A percentile compares a stretch with the other conserved stretches of the same genome.
phyloP scores from a whole-genome alignment of 2,797 vertebrate genomes.

The Dicrostonyx torquatus region DNA sequence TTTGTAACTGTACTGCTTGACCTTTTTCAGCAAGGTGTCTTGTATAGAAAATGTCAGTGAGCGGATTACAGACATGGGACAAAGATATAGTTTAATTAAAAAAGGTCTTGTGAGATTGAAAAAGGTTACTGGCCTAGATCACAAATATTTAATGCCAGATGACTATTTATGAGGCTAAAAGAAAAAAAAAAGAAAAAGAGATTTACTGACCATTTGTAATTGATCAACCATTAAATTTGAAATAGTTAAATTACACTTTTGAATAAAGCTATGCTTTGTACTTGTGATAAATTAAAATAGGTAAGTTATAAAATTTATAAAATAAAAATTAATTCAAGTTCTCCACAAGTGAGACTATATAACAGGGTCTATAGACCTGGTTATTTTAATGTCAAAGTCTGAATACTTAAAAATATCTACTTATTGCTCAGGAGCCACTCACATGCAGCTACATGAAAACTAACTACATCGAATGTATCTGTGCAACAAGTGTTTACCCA shows the following conservation, averaged over 20 bases:
- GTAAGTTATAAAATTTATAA: conserved; percentile 75
- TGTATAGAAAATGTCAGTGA: conserved; percentile 92
- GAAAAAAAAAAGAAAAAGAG: conserved; percentile 57
- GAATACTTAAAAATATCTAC: conserved; percentile 27
- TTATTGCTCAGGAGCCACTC: conserved; percentile 34
- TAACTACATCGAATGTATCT: not conserved
- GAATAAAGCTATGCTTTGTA: conserved; percentile 81
- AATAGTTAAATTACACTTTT: conserved; percentile 83
- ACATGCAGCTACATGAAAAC: not conserved
- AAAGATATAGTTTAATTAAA: conserved; percentile 92
- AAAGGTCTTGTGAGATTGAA: conserved; percentile 89
- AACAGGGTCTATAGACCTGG: not conserved
- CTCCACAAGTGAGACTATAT: conserved; percentile 35
- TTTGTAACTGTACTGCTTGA: conserved; percentile 91
- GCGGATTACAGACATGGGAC: conserved; percentile 90
- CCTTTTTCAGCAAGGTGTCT: conserved; percentile 90
- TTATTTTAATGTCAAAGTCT: conserved; percentile 64
- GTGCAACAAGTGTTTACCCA: conserved; percentile 23
- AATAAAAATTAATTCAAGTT: conserved; percentile 71
- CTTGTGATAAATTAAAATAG: conserved; percentile 80
- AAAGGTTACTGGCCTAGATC: conserved; percentile 90
- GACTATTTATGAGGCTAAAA: conserved; percentile 89
- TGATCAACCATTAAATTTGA: conserved; percentile 84
- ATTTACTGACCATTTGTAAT: conserved; percentile 85
- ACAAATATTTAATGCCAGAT: conserved; percentile 92